phyloP scores from a whole-genome alignment of 2,113 vertebrate species.

The Sapayoa aenigma region DNA sequence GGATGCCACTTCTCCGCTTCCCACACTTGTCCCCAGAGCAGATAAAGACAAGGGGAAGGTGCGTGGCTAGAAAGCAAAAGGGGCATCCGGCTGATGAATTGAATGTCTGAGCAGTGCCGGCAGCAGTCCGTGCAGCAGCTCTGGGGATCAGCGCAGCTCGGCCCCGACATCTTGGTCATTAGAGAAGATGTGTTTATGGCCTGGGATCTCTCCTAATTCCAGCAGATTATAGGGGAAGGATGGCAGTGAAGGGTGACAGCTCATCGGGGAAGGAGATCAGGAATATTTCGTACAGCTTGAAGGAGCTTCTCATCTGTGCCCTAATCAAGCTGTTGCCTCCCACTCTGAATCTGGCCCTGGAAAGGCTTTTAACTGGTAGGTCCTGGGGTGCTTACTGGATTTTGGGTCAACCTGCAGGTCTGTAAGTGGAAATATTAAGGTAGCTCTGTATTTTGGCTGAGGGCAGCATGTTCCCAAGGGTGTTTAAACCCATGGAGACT shows the following conservation, averaged over 20 bases:
- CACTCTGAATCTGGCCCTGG: not conserved
- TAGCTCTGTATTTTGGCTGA: not conserved
- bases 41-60: constrained; percentile 4
- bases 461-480: not conserved
- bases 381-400: not conserved
- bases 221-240: not conserved
- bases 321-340: not conserved
- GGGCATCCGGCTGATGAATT: not conserved
- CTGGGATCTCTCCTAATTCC: not conserved
- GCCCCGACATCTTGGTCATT: not conserved
- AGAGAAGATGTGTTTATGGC: not conserved
- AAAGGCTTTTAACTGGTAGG: not conserved
- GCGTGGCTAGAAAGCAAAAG: constrained; percentile 3
- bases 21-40: not conserved
- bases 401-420: not conserved
- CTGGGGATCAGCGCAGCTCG: not conserved
- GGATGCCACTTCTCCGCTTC: not conserved
- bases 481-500: not conserved
- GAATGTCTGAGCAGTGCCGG: not conserved
- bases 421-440: not conserved
- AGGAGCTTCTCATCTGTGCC: not conserved
- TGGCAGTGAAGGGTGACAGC: not conserved
- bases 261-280: not conserved
- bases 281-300: not conserved
- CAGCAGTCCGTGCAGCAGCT: not conserved